phyloP scores from a whole-genome alignment of 2,113 vertebrate genomes.

The Tetrax tetrax region DNA sequence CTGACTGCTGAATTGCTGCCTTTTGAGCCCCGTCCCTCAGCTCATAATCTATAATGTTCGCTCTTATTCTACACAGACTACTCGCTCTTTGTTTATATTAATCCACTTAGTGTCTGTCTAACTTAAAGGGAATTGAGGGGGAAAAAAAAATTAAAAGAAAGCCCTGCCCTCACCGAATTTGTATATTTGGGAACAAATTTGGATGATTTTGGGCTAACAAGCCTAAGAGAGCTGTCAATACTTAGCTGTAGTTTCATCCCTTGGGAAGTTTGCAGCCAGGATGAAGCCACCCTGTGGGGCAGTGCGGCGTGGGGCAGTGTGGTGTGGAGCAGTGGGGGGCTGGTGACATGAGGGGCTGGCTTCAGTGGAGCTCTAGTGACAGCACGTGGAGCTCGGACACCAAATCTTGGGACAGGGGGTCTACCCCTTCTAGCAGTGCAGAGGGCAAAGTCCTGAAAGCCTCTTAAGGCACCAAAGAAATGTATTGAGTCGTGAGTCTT shows the following conservation, averaged over 20 bases:
- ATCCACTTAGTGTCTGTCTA: not conserved
- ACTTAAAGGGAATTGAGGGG: not conserved
- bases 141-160: not conserved
- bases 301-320: rapidly evolving
- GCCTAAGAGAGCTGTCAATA: not conserved
- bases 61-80: not conserved
- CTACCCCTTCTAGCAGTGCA: not conserved
- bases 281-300: not conserved
- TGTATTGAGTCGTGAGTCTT: rapidly evolving
- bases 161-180: too few relatives aligned
- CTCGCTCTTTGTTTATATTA: not conserved
- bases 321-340: not conserved
- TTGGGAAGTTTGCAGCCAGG: not conserved
- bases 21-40: slow-evolving; percentile 14
- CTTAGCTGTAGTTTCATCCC: not conserved
- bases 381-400: rapidly evolving
- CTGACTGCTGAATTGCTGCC: not conserved
- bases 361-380: not conserved
- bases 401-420: not conserved
- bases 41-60: not conserved
- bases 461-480: not conserved
- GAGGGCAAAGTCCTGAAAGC: not conserved
- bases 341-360: not conserved
- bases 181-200: not conserved
- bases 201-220: not conserved